Base-by-base conservation (phyloP, 1,140 invertebrate genomes). In the Drosophila auraria region DNA sequence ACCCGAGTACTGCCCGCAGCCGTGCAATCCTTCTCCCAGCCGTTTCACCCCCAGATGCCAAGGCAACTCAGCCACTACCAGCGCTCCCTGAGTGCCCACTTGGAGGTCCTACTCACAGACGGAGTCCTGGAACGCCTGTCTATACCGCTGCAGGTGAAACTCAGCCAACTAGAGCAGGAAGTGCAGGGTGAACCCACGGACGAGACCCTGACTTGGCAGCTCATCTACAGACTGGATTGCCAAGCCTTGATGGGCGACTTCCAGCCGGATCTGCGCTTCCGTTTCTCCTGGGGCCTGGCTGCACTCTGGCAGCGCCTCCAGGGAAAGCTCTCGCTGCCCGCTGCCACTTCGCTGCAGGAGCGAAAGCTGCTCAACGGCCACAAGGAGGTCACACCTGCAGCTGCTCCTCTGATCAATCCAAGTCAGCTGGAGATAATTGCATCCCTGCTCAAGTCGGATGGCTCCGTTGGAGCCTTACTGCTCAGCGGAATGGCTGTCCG, bases 231-330 rank as follows among this genome's bases (percentile, higher is more conserved):
- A 14, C 97, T 72, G 27, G 69, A 99, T 94, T 99, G 98, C 93
- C 97, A 99, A 82, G 98, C 98, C 93, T 94, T 99, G 9, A 99
- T 98, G 93, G 96, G 97, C 0, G 98, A 99, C 94, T 99, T 99
- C 89, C 96, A 97, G 58, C 98, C 99, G 94, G 97, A 99, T 93
- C 94, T 99, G 17, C 96, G 98, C 76, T 99, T 99, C 92, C 94
- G 96, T 77, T 98, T 98, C 92, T 97, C 97, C 1, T 97, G 98
- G 95, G 97, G 98, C 23, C 95, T 98, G 51, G 96, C 96, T 1
- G 95, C 97, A 2, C 94, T 99, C 62, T 96, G 98, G 61, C 96
- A 97, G 82, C 94, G 96, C 65, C 97, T 98, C 86, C 95, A 97
- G 51, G 96, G 96, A 2, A 94, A 94, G 59, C 38, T 82, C 1